Base-by-base conservation (phyloP, 1,140 invertebrate genomes). In the Heliconius melpomene region DNA sequence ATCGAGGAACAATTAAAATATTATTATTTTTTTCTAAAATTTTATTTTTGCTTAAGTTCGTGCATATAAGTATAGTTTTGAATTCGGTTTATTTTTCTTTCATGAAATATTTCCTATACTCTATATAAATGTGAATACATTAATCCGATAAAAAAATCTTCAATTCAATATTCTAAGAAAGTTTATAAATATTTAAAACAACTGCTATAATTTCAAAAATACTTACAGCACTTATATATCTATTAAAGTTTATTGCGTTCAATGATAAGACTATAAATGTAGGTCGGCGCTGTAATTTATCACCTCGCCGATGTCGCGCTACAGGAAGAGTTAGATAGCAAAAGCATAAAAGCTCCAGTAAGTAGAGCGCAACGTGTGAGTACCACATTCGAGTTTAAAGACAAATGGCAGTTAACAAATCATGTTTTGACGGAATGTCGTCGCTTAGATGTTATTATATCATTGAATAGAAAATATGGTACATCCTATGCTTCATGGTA, bases 401-500 rank as follows among this genome's bases (percentile, higher is more conserved):
- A 88, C 84, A 88, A 88, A 92, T 91, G 86, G 83, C 74, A 75
- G 72, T 74, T 83, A 74, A 90, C 85, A 86, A 90, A 90, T 92
- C 89, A 88, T 85, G 84, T 87, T 90, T 89, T 87, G 89, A 87
- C 74, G 85, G 85, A 79, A 86, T 80, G 85, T 84, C 79, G 72
- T 74, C 60, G 73, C 50, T 81, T 78, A 29, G 54, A 77, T 74
- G 38, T 57, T 73, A 74, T 75, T 78, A 72, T 80, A 74, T 82
- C 75, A 84, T 85, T 83, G 87, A 86, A 88, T 86, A 84, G 88
- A 87, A 88, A 81, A 84, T 86, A 88, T 90, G 88, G 85, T 92
- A 85, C 86, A 88, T 85, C 84, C 79, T 46, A 46, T 46, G 40
- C 13, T 46, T 16, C 3, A 46, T 46, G 1, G 40, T 46, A 46